Evolutionary conservation across 2,797 vertebrate genomes (phyloP).

Genomic region (Enteromius paludinosus): DNA sequence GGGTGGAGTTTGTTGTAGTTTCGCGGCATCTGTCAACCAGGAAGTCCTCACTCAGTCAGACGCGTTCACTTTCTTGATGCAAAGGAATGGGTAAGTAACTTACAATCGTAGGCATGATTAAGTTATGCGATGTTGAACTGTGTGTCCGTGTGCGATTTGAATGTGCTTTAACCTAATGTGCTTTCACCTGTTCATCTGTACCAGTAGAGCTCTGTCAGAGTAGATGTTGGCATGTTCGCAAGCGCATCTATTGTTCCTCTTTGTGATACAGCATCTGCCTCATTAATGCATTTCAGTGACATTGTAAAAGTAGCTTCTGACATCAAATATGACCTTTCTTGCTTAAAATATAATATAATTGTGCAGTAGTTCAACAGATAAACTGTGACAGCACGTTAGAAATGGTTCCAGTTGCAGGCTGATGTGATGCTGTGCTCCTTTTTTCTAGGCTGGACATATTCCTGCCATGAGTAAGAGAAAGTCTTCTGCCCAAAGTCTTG

Average conservation of each 20-base stretch:
- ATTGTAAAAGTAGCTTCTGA: background rate
- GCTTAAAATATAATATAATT: background rate
- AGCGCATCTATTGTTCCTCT: conserved; percentile 3
- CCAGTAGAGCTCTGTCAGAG: background rate
- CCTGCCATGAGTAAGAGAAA: conserved; percentile 62
- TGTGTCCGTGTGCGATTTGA: background rate
- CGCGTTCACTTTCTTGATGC: conserved; percentile 19
- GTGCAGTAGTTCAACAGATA: background rate
- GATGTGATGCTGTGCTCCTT: background rate
- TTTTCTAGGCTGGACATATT: conserved; percentile 6
- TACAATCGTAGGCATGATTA: background rate
- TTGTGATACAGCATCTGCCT: background rate
- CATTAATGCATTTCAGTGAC: background rate
- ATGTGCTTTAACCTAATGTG: background rate
- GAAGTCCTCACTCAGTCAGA: conserved; percentile 41
- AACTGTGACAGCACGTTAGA: background rate
- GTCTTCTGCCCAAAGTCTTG: conserved; percentile 25
- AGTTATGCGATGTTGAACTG: background rate
- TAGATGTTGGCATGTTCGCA: background rate
- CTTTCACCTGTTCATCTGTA: background rate
- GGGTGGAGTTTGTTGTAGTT: conserved; percentile 22
- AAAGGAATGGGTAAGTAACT: conserved; percentile 42
- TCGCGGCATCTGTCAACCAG: conserved; percentile 35
- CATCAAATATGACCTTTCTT: background rate
- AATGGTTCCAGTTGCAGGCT: background rate